Percentiles rank a stretch among this genome's conserved stretches.
These are phyloP conservation scores for Sanderia malayensis DNA, from an alignment of 30 jellyfish, hydroid and myxozoan species.

Conservation along the genomic window DNA sequence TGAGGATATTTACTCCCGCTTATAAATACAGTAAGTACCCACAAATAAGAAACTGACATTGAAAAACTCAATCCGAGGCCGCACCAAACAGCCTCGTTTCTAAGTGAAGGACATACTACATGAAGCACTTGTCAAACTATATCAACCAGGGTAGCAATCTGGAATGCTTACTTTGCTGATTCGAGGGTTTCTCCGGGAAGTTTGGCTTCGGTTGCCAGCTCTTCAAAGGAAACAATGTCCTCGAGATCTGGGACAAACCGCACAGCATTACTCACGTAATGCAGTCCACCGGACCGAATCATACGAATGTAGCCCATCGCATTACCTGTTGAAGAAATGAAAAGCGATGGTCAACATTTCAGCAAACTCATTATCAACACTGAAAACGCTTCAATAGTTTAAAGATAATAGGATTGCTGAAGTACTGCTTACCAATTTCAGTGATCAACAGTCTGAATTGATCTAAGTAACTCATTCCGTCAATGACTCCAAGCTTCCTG, in stretches of 20 bases:
- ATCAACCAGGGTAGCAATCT: too few relatives aligned
- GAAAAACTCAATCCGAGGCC: background rate
- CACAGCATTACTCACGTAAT: constrained; percentile 85
- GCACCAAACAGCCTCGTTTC: background rate
- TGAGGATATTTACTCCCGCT: background rate
- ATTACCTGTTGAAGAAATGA: constrained; percentile 44
- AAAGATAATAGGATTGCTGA: background rate
- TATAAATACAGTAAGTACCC: background rate
- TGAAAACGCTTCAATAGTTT: background rate
- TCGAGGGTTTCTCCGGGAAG: constrained; percentile 74
- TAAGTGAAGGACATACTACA: background rate
- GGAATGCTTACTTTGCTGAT: constrained; percentile 90
- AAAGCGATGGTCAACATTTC: background rate
- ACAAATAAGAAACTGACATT: background rate
- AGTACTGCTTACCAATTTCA: constrained; percentile 62
- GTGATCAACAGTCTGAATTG: constrained; percentile 88
- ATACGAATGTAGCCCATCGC: constrained; percentile 98
- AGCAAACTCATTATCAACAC: background rate
- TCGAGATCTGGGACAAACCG: constrained; percentile 96
- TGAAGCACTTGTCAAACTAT: background rate
- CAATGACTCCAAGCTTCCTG: constrained; percentile 92
- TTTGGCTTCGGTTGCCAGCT: constrained; percentile 78
- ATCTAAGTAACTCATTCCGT: constrained; percentile 87
- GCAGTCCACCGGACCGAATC: constrained; percentile 97
- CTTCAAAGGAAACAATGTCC: constrained; percentile 88